Conservation (phyloP, 2,888 invertebrate species). For the Elmis aenea region DNA sequence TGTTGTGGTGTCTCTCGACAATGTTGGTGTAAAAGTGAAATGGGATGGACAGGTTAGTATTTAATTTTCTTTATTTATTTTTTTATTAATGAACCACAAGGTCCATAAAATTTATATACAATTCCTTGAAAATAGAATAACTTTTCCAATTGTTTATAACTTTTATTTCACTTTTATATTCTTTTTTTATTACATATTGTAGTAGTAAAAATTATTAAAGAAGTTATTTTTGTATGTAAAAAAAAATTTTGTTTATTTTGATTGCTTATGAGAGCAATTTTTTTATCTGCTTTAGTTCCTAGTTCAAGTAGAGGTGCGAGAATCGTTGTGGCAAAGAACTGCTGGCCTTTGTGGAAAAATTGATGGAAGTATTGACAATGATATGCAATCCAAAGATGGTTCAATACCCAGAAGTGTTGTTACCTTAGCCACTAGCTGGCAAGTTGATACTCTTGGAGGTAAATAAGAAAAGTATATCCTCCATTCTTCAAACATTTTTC, state of each 20-base stretch:
- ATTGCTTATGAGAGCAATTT: not conserved
- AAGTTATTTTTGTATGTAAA: too few species aligned
- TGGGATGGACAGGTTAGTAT: constrained; percentile 69
- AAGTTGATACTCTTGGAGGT: constrained; percentile 45
- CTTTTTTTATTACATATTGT: too few species aligned
- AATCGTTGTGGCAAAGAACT: constrained; percentile 71
- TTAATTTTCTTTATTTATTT: too few species aligned
- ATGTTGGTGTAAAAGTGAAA: constrained; percentile 61
- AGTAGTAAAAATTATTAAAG: too few species aligned
- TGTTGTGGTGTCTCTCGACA: constrained; percentile 63
- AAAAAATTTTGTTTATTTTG: constrained; percentile 2
- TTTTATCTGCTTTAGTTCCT: constrained; percentile 49
- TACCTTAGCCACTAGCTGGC: constrained; percentile 57
- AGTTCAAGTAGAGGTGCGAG: constrained; percentile 62
- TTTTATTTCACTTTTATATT: too few species aligned
- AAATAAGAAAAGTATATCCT: too few species aligned
- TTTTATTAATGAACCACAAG: too few species aligned
- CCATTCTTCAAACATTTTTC: too few species aligned
- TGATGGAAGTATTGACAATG: constrained; percentile 66
- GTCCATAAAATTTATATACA: too few species aligned
- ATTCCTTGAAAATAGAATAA: too few species aligned
- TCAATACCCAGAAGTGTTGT: constrained; percentile 45
- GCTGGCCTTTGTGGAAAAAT: constrained; percentile 77
- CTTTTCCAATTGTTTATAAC: too few species aligned
- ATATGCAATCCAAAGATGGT: constrained; percentile 61